Evolutionary conservation across 2,113 vertebrate species (phyloP).

Genomic region (Hemicordylus capensis): DNA sequence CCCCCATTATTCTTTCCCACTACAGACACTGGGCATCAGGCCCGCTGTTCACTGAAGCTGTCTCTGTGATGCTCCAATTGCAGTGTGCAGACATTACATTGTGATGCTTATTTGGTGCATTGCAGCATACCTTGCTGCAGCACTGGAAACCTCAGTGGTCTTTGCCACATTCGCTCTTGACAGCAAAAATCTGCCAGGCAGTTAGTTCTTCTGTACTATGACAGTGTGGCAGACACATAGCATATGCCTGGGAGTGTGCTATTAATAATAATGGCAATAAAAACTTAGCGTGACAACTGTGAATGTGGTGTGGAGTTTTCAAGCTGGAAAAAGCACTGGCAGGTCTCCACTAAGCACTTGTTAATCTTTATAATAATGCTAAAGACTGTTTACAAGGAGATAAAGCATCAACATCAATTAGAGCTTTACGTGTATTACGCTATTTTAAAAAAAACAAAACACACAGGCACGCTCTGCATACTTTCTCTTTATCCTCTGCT

Average conservation of each 20-base stretch:
- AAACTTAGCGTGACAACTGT: neutral
- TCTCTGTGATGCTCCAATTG: neutral
- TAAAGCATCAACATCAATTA: neutral
- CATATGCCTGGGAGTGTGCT: fast-evolving
- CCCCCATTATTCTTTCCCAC: neutral
- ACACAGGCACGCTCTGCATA: conserved; percentile 35
- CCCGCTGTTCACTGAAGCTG: neutral
- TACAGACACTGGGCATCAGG: neutral
- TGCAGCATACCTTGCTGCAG: conserved; percentile 56
- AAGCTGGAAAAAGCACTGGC: neutral
- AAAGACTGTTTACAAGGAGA: neutral
- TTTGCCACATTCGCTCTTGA: conserved; percentile 1
- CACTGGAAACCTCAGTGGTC: neutral
- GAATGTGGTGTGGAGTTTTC: conserved; percentile 1
- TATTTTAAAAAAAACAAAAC: neutral
- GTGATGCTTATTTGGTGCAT: conserved; percentile 48
- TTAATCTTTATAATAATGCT: neutral
- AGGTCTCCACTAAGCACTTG: neutral
- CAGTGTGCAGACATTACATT: neutral
- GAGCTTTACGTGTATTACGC: conserved; percentile 10
- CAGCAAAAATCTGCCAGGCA: neutral
- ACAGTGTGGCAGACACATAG: neutral
- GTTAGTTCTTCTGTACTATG: neutral
- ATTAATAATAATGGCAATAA: neutral
- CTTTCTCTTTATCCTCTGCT: conserved; percentile 81